phyloP scores from a whole-genome alignment of 2,888 invertebrate species.

The Tridacna gigas region DNA sequence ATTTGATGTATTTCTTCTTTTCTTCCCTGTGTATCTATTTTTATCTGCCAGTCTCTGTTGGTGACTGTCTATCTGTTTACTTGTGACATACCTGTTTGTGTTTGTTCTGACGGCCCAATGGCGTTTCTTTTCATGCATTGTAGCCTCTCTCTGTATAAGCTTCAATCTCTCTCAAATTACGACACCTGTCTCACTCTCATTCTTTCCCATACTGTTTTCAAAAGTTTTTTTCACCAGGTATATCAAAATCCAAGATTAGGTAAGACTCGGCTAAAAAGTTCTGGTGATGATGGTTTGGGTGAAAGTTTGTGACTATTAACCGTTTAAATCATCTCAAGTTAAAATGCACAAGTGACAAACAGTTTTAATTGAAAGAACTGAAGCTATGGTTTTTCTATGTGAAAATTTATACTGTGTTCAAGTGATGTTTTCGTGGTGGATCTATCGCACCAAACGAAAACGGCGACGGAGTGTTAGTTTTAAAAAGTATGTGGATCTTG shows the following conservation, averaged over 20 bases:
- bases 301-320: not conserved
- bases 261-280: not conserved
- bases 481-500: conserved; percentile 82
- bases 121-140: too few relatives aligned
- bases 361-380: not conserved
- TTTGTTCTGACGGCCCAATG: too few relatives aligned
- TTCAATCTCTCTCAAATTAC: too few relatives aligned
- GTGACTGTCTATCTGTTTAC: too few relatives aligned
- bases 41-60: too few relatives aligned
- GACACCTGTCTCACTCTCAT: too few relatives aligned
- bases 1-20: too few relatives aligned
- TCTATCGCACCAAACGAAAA: conserved; percentile 69
- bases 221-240: not conserved
- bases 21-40: too few relatives aligned
- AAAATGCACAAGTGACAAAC: not conserved
- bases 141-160: too few relatives aligned
- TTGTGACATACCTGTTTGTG: too few relatives aligned
- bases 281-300: not conserved
- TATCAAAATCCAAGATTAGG: not conserved
- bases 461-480: conserved; percentile 80
- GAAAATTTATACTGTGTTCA: conserved; percentile 50
- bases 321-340: not conserved
- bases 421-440: conserved; percentile 80
- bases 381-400: conserved; percentile 55
- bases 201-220: too few relatives aligned